Base-by-base conservation (phyloP, 2,797 vertebrate genomes). In the Muraenolepis orangiensis region DNA sequence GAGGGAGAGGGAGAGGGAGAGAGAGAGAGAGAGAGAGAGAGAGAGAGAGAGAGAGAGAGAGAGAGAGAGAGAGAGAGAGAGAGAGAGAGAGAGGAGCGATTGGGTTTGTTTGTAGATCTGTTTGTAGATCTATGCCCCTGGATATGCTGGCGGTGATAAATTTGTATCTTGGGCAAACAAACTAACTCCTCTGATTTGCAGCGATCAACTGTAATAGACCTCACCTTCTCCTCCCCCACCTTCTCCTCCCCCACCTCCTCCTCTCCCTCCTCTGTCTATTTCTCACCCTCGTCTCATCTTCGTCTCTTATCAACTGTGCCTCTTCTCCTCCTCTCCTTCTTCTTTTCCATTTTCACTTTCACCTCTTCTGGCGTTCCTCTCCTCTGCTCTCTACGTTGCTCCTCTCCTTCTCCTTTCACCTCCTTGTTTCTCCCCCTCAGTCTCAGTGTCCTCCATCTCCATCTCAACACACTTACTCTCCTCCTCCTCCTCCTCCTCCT, bases 101-200 rank as follows among this genome's bases (percentile, higher is more conserved):
- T 64, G 57, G 57, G 57, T 64, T 64, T 64, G 57, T 64, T 34
- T 70, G 31, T 26, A 67, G 61, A 29, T 74, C 23, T 64, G 57
- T 64, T 34, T 70, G 31, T 26, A 67, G 61, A 29, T 74, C 23
- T 69, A 66, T 73, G 66, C 76, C 81, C 76, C 72, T 69, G 79
- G 81, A 79, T 74, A 79, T 75, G 81, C 78, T 86, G 76, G 82
- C 69, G 36, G 78, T 85, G 82, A 86, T 87, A 81, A 76, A 82
- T 88, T 86, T 84, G 82, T 84, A 74, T 85, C 72, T 81, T 68
- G 77, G 74, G 73, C 77, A 76, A 78, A 81, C 75, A 85, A 89
- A 85, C 81, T 87, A 86, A 86, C 83, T 31, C 57, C 81, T 87
- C 61, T 76, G 80, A 88, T 87, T 87, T 72, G 78, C 73, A 70